Percentiles rank a stretch among this genome's conserved stretches.
Evolutionary conservation across 1,140 invertebrate genomes (phyloP).

Genomic region (Pseudomyrmex cubaensis): DNA sequence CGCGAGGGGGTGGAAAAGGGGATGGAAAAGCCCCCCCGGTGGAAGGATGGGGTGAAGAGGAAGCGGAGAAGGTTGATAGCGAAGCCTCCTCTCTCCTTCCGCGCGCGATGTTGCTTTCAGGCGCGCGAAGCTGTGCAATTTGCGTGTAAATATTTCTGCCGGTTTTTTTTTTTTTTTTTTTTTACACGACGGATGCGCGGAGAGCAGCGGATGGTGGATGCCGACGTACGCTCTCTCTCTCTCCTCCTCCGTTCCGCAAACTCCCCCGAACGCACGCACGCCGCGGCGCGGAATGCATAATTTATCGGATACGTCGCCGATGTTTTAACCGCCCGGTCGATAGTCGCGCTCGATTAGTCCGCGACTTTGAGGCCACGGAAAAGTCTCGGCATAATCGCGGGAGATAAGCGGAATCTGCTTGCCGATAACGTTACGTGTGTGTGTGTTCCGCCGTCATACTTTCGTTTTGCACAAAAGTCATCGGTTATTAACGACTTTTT

Average conservation of each 20-base stretch:
- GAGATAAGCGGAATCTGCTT: conserved; percentile 43
- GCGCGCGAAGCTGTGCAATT: conserved; percentile 52
- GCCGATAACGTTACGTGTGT: neutral
- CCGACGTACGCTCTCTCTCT: conserved; percentile 6
- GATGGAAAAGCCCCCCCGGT: conserved; percentile 1
- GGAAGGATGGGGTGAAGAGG: conserved; percentile 46
- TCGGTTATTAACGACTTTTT: neutral
- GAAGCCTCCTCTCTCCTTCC: neutral
- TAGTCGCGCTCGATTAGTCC: conserved; percentile 54
- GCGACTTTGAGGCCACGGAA: conserved; percentile 29
- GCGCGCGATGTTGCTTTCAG: conserved; percentile 26
- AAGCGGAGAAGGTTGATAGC: conserved; percentile 14
- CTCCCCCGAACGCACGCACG: conserved; percentile 24
- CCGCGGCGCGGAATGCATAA: conserved; percentile 36
- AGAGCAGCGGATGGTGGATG: conserved; percentile 12
- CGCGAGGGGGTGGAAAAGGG: conserved; percentile 31
- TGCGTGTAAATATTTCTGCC: conserved; percentile 57
- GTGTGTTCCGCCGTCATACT: neutral
- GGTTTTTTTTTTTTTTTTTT: conserved; percentile 56
- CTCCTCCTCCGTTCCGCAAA: neutral
- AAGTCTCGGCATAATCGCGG: conserved; percentile 32
- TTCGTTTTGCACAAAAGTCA: neutral
- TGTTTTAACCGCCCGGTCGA: conserved; percentile 49
- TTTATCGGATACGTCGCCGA: conserved; percentile 48
- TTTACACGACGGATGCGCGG: conserved; percentile 33